These are phyloP conservation scores for Amyelois transitella DNA, from an alignment of 1,140 invertebrate genomes.

Conservation along the genomic window DNA sequence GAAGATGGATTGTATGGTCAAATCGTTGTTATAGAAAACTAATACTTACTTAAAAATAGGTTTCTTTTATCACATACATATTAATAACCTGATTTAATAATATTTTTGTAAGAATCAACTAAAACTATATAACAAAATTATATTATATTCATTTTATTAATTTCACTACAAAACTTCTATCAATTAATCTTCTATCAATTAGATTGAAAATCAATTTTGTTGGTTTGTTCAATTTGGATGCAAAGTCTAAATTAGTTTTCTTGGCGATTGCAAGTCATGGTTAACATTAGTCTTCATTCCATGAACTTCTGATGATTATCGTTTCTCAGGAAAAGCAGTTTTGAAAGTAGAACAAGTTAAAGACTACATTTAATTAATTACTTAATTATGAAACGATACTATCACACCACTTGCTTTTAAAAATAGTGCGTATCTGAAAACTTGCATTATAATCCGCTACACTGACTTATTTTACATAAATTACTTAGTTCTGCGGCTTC, in stretches of 20 bases:
- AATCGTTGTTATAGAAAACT: no score
- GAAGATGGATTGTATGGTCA: no score
- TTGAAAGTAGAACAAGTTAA: not conserved
- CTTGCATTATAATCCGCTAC: no score
- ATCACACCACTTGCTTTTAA: no score
- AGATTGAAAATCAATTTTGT: conserved; percentile 17
- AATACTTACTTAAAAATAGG: no score
- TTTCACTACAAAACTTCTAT: not conserved
- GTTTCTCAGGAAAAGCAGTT: not conserved
- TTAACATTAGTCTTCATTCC: conserved; percentile 15
- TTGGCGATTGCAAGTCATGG: conserved; percentile 25
- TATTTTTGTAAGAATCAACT: no score
- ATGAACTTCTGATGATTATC: not conserved
- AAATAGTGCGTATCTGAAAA: no score
- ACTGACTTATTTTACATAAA: no score
- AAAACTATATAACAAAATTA: no score
- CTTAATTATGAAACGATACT: not conserved
- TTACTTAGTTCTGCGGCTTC: no score
- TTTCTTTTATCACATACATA: no score
- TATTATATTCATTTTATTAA: not conserved
- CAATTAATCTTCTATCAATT: conserved; percentile 1
- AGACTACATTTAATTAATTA: not conserved
- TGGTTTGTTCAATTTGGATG: conserved; percentile 19
- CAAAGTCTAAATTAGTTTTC: conserved; percentile 30
- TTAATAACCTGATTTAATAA: no score